Evolutionary conservation across 2,888 invertebrate species (phyloP).

Genomic region (Oligia latruncula): DNA sequence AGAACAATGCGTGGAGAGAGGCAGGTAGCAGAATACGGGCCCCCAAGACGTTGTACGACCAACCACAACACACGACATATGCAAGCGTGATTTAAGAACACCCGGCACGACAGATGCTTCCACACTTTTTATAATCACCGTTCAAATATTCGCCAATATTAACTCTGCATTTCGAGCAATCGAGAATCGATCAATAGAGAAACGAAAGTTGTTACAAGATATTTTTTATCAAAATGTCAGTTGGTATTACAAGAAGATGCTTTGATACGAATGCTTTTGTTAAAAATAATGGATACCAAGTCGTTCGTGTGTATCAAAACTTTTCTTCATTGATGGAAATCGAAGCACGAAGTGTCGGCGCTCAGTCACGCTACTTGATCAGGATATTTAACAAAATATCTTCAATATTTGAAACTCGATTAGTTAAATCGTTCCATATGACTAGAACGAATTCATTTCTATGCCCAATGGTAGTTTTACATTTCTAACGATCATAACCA

Average conservation of each 20-base stretch:
- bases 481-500: slow-evolving; percentile 47
- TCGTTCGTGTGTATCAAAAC: slow-evolving; percentile 81
- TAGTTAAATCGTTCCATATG: slow-evolving; percentile 38
- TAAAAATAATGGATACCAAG: slow-evolving; percentile 71
- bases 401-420: slow-evolving; percentile 54
- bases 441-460: slow-evolving; percentile 62
- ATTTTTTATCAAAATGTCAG: slow-evolving; percentile 46
- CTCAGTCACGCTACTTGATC: slow-evolving; percentile 73
- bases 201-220: slow-evolving; percentile 51
- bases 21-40: slow-evolving; percentile 88
- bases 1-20: slow-evolving; percentile 78
- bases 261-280: slow-evolving; percentile 71
- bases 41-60: slow-evolving; percentile 72
- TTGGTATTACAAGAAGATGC: slow-evolving; percentile 58
- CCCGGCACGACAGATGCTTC: slow-evolving; percentile 81
- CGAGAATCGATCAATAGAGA: slow-evolving; percentile 50
- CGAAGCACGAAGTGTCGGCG: slow-evolving; percentile 77
- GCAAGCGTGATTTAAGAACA: slow-evolving; percentile 77
- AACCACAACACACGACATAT: slow-evolving; percentile 76
- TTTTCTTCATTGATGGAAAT: slow-evolving; percentile 76
- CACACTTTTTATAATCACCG: slow-evolving; percentile 61
- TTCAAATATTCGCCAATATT: slow-evolving; percentile 63
- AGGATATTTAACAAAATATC: slow-evolving; percentile 67
- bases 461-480: slow-evolving; percentile 39
- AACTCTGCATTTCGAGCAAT: slow-evolving; percentile 29